Conservation (phyloP, 1,140 invertebrate species). For the Leptoteleia sp. region DNA sequence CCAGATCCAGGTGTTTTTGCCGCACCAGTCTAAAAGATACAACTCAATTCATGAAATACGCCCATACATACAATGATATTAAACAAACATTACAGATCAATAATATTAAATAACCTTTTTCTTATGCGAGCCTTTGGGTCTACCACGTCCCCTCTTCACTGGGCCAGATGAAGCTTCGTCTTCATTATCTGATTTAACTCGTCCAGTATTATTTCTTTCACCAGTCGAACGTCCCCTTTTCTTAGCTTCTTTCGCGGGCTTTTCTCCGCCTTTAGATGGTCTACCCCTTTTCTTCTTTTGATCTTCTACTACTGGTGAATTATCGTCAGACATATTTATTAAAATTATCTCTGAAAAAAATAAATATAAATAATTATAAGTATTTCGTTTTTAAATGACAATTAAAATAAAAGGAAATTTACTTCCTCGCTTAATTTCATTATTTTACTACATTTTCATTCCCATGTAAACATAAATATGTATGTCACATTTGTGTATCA, state of each 20-base stretch:
- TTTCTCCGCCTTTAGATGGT: conserved; percentile 75
- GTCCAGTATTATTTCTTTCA: conserved; percentile 76
- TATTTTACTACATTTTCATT: too few species aligned
- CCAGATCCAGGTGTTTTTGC: conserved; percentile 71
- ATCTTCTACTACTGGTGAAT: conserved; percentile 78
- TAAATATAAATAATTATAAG: too few species aligned
- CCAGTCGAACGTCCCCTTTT: conserved; percentile 77
- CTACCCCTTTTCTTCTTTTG: conserved; percentile 80
- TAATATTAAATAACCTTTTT: too few species aligned
- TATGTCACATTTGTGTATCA: too few species aligned
- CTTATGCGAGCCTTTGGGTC: conserved; percentile 80
- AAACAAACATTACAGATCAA: too few species aligned
- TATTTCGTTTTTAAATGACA: too few species aligned
- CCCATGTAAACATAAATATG: too few species aligned
- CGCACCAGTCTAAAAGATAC: conserved; percentile 70
- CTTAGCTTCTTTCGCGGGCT: conserved; percentile 78
- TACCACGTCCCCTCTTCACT: conserved; percentile 80
- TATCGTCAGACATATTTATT: conserved; percentile 78
- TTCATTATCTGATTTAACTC: conserved; percentile 78
- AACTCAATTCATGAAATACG: too few species aligned
- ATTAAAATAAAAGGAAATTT: too few species aligned
- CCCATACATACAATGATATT: too few species aligned
- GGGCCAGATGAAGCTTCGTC: conserved; percentile 78
- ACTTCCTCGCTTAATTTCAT: too few species aligned
- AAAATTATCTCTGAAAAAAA: conserved; percentile 42